These are phyloP conservation scores for Rhombomys opimus DNA, from an alignment of 2,113 vertebrate species.

Conservation along the genomic window DNA sequence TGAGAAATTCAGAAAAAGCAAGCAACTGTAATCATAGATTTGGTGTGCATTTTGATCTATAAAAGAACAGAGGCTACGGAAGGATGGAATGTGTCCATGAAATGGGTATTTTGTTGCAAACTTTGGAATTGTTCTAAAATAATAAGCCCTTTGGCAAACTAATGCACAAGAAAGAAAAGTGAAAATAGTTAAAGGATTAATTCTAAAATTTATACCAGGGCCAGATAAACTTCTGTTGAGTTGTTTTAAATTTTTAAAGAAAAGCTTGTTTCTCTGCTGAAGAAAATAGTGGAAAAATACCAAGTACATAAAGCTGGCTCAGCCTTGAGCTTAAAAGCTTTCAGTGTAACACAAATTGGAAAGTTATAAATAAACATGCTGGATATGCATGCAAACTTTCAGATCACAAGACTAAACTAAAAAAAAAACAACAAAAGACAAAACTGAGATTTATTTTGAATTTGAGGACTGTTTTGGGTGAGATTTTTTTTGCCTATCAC, in stretches of 20 bases:
- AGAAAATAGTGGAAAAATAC: neutral
- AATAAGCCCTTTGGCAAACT: neutral
- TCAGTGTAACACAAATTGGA: neutral
- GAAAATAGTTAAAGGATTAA: constrained; percentile 35
- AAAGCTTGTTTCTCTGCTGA: constrained; percentile 34
- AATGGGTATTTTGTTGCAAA: neutral
- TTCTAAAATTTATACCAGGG: constrained; percentile 15
- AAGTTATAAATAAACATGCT: constrained; percentile 42
- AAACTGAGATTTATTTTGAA: neutral
- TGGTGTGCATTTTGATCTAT: neutral
- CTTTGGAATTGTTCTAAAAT: constrained; percentile 6
- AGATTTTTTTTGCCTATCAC: neutral
- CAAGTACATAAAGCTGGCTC: constrained; percentile 40
- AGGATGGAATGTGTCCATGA: neutral
- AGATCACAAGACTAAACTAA: constrained; percentile 19
- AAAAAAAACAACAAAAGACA: neutral
- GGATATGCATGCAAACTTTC: neutral
- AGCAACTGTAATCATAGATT: neutral
- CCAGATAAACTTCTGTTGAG: constrained; percentile 45
- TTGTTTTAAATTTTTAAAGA: constrained; percentile 47
- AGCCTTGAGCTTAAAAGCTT: constrained; percentile 14
- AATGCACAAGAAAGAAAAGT: neutral
- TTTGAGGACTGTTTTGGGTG: neutral
- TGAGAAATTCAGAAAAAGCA: neutral
- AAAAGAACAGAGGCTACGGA: neutral